Conservation (phyloP, 2,113 vertebrate species). For the Hippocampus guttulatus region DNA sequence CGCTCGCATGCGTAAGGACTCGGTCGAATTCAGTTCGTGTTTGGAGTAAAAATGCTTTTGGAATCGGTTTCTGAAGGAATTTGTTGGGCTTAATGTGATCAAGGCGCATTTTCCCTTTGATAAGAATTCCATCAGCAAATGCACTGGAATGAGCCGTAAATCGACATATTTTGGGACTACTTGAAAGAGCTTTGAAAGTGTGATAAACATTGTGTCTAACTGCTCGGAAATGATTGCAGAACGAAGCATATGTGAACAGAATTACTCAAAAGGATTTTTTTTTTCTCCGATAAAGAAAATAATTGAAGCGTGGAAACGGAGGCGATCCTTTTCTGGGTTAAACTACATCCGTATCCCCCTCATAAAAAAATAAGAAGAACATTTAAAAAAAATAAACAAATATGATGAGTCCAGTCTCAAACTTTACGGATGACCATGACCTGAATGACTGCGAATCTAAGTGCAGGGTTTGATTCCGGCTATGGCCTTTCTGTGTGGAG, state of each 20-base stretch:
- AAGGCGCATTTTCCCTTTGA: constrained; percentile 2
- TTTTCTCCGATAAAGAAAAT: background rate
- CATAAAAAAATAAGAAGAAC: too few species aligned
- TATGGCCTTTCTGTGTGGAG: too few species aligned
- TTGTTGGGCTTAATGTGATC: constrained; percentile 20
- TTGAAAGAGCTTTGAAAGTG: background rate
- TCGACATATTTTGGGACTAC: background rate
- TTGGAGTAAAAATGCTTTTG: constrained; percentile 28
- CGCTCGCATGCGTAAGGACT: constrained; percentile 32
- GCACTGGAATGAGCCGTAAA: background rate
- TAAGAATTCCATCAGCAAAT: background rate
- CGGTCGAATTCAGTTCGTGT: constrained; percentile 22
- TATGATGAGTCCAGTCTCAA: too few species aligned
- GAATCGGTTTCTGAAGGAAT: constrained; percentile 29
- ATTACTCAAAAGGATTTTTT: background rate
- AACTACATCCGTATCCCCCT: too few species aligned
- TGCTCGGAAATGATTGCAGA: background rate
- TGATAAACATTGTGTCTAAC: background rate
- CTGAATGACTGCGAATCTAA: too few species aligned
- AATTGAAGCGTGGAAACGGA: too few species aligned
- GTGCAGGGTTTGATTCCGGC: too few species aligned
- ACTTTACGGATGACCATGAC: too few species aligned
- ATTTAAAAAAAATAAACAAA: too few species aligned
- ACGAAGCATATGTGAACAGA: background rate
- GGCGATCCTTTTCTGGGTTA: too few species aligned